Base-by-base conservation (phyloP, 92 coral and sea anemone species). In the Epizoanthus rinbou region DNA sequence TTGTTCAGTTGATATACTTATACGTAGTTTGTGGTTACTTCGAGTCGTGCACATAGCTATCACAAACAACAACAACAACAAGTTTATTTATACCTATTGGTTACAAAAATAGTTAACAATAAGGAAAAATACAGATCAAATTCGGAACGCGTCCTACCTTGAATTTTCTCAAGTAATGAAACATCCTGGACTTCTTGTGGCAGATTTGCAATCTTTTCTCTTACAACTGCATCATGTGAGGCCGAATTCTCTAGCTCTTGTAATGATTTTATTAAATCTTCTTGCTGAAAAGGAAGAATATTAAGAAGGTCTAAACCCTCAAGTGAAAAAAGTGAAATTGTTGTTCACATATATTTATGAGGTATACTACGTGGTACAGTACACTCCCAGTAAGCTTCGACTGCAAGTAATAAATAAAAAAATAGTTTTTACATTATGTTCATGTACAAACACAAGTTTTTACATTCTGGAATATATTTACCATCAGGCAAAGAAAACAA, bases 171-270 rank as follows among this genome's bases (percentile, higher is more conserved):
- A 60, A 96, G 70, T 65, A 94, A 88, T 15, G 99, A 96, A 19
- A 93, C 97, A 76, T 96, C 99, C 67, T 96, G 99, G 16, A 96
- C 99, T 89, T 96, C 99, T 43, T 97, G 92, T 21, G 99, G 99
- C 76, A 96, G 88, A 72, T 96, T 96, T 52, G 99, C 99, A 67
- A 96, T 96, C 64, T 94, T 96, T 83, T 96, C 99, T 64, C 99
- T 80, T 10, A 96, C 99, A 25, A 84, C 93, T 47, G 99, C 99
- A 88, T 96, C 99, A 80, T 96, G 99, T 31, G 99, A 96, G 8
- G 99, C 99, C 9, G 98, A 94, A 43, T 89, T 90, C 66, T 96
- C 99, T 14, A 96, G 92, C 59, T 96, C 99, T 80, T 94, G 95
- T 25, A 96, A 82, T 8, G 92, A 95, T 70, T 96, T 96, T 52